Base-by-base conservation (phyloP, 2,113 vertebrate genomes). In the Cyprinodon tularosa region DNA sequence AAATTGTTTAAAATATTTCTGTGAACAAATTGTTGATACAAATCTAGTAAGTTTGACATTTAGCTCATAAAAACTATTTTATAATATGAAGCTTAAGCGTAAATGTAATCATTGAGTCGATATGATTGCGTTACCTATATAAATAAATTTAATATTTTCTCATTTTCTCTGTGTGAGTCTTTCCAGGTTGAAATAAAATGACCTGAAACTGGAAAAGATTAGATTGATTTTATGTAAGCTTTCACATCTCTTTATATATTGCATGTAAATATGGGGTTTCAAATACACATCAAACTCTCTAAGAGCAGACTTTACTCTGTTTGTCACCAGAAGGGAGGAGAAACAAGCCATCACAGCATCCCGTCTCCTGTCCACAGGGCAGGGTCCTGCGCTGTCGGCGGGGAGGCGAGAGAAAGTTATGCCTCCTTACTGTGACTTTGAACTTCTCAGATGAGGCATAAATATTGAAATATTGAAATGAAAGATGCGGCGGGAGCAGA, bases 401-500 rank as follows among this genome's bases (percentile, higher is more conserved):
- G 85, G 84, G 82, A 84, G 80, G 84, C 59, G 39, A 44, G 48
- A 88, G 50, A 93, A 97, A 96, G 94, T 96, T 96, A 84, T 66
- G 69, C 94, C 94, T 93, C 95, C 95, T 96, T 96, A 95, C 96
- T 93, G 95, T 95, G 96, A 96, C 96, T 97, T 97, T 97, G 95
- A 97, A 95, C 93, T 95, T 89, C 82, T 93, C 93, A 15, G 88
- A 94, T 93, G 91, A 95, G 95, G 91, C 95, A 97, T 96, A 97
- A 97, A 97, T 96, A 97, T 97, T 97, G 95, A 96, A 96, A 96
- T 95, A 97, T 96, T 98, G 95, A 97, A 98, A 97, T 96, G 94
- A 96, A 96, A 96, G 95, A 96, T 95, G 92, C 87, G 94, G 94
- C 93, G 93, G 93, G 87, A 17, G 62, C 78, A 71, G 78, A 84